Conservation (phyloP, 2,113 vertebrate genomes). For the Carollia perspicillata region DNA sequence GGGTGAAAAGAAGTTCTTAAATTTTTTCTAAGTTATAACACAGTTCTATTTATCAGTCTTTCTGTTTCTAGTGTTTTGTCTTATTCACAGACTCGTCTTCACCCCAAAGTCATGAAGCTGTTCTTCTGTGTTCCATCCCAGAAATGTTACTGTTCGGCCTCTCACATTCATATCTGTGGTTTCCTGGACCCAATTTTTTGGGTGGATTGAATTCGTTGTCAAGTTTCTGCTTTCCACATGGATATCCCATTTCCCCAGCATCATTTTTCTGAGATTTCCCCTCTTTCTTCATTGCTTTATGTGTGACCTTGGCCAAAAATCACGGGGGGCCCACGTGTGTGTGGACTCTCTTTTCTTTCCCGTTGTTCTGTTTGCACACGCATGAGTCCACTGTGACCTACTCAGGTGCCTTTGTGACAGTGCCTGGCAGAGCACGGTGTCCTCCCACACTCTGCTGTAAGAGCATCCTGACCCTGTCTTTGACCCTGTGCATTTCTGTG, state of each 20-base stretch:
- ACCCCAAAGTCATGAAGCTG: neutral
- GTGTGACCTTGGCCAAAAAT: neutral
- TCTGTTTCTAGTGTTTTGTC: neutral
- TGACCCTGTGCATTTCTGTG: neutral
- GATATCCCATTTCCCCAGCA: neutral
- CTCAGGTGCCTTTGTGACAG: neutral
- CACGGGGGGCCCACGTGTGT: neutral
- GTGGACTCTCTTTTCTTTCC: neutral
- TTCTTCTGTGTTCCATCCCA: neutral
- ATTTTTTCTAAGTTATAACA: neutral
- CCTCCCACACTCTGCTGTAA: neutral
- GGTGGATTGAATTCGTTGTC: neutral
- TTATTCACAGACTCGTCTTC: neutral
- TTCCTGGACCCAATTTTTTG: neutral
- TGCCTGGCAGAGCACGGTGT: neutral
- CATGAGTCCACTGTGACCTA: neutral
- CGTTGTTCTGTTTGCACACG: accelerated
- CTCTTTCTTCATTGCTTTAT: neutral
- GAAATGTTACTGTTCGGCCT: neutral
- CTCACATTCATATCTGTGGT: neutral
- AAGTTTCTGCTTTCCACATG: neutral
- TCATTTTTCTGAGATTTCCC: neutral
- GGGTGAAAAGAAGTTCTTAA: neutral
- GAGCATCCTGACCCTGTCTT: neutral
- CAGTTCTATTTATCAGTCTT: neutral